Percentiles rank a stretch among this genome's conserved stretches.
phyloP scores from a whole-genome alignment of 2,113 vertebrate genomes.

The Marmota monax region DNA sequence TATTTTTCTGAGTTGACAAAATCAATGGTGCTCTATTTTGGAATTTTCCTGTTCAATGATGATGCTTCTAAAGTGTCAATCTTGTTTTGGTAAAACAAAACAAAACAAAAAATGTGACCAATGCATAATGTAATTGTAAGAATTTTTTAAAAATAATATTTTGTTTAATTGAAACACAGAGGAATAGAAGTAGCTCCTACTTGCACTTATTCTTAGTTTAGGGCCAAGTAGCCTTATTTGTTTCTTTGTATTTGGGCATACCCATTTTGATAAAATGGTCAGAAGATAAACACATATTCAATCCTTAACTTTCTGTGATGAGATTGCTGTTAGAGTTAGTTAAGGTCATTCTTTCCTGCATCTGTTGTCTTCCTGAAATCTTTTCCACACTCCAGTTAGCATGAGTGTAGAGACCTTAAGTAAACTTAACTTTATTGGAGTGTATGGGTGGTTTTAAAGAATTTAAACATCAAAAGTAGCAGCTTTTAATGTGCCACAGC shows the following conservation, averaged over 20 bases:
- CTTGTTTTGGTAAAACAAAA: neutral
- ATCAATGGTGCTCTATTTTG: neutral
- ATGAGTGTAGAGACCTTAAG: constrained; percentile 14
- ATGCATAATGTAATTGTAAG: neutral
- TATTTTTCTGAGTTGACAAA: constrained; percentile 47
- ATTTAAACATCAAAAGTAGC: neutral
- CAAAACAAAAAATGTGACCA: neutral
- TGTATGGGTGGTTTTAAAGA: neutral
- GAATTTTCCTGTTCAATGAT: neutral
- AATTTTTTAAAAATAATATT: neutral
- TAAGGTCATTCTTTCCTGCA: neutral
- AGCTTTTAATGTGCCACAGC: neutral
- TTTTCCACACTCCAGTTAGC: neutral
- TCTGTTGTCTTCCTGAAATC: neutral
- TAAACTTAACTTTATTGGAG: neutral
- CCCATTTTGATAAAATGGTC: neutral
- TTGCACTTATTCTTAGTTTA: neutral
- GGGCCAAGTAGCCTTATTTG: neutral
- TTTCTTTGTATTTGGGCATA: neutral
- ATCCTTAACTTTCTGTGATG: neutral
- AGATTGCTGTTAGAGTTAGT: neutral
- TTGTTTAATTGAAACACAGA: neutral
- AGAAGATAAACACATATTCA: neutral
- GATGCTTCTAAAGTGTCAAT: neutral
- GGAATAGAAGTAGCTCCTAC: neutral